Base-by-base conservation (phyloP, 2,113 vertebrate species). In the Phasianus colchicus region DNA sequence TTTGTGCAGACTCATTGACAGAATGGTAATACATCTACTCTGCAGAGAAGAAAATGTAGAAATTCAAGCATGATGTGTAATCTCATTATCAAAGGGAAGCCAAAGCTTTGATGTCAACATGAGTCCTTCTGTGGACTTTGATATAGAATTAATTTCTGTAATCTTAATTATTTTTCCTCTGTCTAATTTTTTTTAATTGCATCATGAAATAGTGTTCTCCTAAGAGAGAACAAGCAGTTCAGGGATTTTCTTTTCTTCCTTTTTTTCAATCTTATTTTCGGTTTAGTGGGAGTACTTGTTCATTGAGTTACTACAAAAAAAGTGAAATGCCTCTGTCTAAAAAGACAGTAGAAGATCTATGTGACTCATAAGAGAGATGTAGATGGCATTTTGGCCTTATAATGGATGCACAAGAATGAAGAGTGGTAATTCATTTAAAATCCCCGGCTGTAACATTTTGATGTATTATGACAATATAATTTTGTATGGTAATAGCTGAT, bases 81-180 rank as follows among this genome's bases (percentile, higher is more conserved):
- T 95, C 76, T 90, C 65, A 90, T 92, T 93, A 89, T 91, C 84
- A 92, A 94, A 89, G 66, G 82, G 66, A 89, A 86, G 43, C 74
- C 70, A 85, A 94, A 93, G 86, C 91, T 95, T 95, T 91, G 85
- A 83, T 88, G 52, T 74, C 91, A 93, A 86, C n/a, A 81, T 52
- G 34, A 89, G n/a, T 86, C 69, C 67, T 89, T 81, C 87, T 76
- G 64, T 40, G 27, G 73, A 81, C 64, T 92, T 90, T 61, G 79
- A 91, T 81, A 91, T 3, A 88, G 52, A 90, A 91, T 86, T 92
- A 83, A 96, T 94, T 92, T 94, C 75, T 83, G 29, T 92, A 87
- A 95, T 94, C 67, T 66, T 92, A 90, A 92, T 93, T 93, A 85
- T 95, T 94, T 95, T 93, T 38, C 67, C 55, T 72, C 70, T 45